Evolutionary conservation across 2,888 invertebrate species (phyloP), one percentile per base, ranked within the genome.

Genomic region (Nysson spinosus): DNA sequence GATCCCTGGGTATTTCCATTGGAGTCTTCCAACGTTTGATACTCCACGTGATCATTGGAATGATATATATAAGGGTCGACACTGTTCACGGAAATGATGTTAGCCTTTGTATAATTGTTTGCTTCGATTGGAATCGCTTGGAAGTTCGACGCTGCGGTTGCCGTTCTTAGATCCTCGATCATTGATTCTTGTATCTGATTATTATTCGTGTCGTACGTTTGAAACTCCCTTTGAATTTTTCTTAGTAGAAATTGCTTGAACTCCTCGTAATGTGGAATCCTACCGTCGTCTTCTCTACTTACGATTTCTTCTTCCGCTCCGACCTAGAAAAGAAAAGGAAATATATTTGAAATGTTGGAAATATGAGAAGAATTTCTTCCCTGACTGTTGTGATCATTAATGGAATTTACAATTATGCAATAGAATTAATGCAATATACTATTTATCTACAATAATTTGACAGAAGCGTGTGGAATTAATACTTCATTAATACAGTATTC

Each of bases 281-380:
- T 73, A 46, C 28, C 66, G 5, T 82, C 79, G 4, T 82, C 82
- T 3, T 82, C 81, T 43, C 77, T 76, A n/a, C 67, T 78, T 12
- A 66, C 65, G 19, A 85, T 81, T 51, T 85, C 84, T 66, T 85
- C 85, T 51, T 84, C 83, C 2, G 83, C 83, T 28, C 80, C 81
- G 9, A 85, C 79, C 85, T 85, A 49, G 16, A 51, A 34, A 12
- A 14, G 34, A 34, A 12, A 14, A 14, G 4, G 14, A 14, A 9
- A n/a, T n/a, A n/a, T n/a, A n/a, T n/a, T n/a, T n/a, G n/a, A n/a
- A n/a, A n/a, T n/a, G n/a, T n/a, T n/a, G n/a, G n/a, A n/a, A n/a
- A n/a, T n/a, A n/a, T n/a, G n/a, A n/a, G n/a, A n/a, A n/a, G n/a
- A n/a, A n/a, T n/a, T n/a, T n/a, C n/a, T n/a, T n/a, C n/a, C n/a